phyloP scores from a whole-genome alignment of 1,140 invertebrate genomes.

The Nixonia krombeini region DNA sequence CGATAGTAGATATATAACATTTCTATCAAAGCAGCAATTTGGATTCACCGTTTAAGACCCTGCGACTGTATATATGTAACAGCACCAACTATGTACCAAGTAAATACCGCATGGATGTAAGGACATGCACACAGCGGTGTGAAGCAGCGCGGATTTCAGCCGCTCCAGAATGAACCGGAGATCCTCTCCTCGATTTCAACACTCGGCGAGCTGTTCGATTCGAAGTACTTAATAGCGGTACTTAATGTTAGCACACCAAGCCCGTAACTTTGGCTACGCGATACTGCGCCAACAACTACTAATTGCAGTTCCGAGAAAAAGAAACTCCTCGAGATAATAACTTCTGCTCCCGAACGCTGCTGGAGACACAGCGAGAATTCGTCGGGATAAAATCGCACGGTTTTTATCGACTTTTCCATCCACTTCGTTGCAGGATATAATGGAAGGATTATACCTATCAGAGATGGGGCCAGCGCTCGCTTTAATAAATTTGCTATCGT shows the following conservation, averaged over 20 bases:
- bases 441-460: slow-evolving; percentile 18
- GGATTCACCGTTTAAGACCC: too few species aligned
- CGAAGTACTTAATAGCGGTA: slow-evolving; percentile 42
- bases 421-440: slow-evolving; percentile 6
- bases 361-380: slow-evolving; percentile 13
- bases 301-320: slow-evolving; percentile 42
- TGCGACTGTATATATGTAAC: neutral
- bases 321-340: slow-evolving; percentile 21
- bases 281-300: slow-evolving; percentile 43
- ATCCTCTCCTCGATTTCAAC: slow-evolving; percentile 29
- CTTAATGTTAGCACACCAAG: slow-evolving; percentile 35
- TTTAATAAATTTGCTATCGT: neutral
- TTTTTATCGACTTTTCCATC: slow-evolving; percentile 25
- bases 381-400: slow-evolving; percentile 25
- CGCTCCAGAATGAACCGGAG: slow-evolving; percentile 27
- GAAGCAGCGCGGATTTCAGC: slow-evolving; percentile 19
- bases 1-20: too few species aligned
- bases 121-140: slow-evolving; percentile 12
- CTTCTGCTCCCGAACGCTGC: slow-evolving; percentile 16
- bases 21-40: too few species aligned
- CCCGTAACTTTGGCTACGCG: slow-evolving; percentile 37
- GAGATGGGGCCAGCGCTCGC: neutral
- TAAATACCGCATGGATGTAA: neutral
- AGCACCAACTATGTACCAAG: too few species aligned
- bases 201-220: slow-evolving; percentile 39